A percentile compares a stretch with the other conserved stretches of the same genome.
Conservation (phyloP, 1,140 invertebrate genomes). For the Atta colombica region DNA sequence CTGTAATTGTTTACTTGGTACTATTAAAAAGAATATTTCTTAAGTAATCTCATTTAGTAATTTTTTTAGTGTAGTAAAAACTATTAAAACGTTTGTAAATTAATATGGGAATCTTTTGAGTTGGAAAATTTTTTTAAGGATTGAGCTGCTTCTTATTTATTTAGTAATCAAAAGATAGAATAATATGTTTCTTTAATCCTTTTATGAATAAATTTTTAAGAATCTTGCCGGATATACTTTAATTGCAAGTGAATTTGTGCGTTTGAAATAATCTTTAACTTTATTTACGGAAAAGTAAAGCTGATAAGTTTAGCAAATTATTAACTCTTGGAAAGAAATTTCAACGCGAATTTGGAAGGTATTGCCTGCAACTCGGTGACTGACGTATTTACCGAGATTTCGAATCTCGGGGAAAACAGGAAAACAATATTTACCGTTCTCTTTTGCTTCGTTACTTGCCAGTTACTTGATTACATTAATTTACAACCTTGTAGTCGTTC, state of each 20-base stretch:
- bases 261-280: background rate
- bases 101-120: background rate
- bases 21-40: too few species aligned
- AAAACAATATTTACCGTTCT: constrained; percentile 38
- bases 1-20: too few species aligned
- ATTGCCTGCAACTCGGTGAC: background rate
- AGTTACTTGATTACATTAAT: constrained; percentile 61
- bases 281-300: background rate
- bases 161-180: background rate
- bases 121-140: background rate
- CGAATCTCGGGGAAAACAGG: constrained; percentile 27
- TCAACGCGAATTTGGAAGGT: background rate
- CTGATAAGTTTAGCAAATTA: background rate
- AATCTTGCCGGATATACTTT: background rate
- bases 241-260: background rate
- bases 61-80: background rate
- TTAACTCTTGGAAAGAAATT: background rate
- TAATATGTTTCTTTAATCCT: background rate
- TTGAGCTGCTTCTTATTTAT: background rate
- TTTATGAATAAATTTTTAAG: background rate
- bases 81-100: background rate
- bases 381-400: constrained; percentile 4
- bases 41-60: too few species aligned
- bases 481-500: constrained; percentile 35
- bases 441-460: background rate